A percentile compares a stretch with the other conserved stretches of the same genome.
These are phyloP conservation scores for Lordiphosa andalusiaca DNA, from an alignment of 2,888 invertebrate genomes.

Conservation along the genomic window DNA sequence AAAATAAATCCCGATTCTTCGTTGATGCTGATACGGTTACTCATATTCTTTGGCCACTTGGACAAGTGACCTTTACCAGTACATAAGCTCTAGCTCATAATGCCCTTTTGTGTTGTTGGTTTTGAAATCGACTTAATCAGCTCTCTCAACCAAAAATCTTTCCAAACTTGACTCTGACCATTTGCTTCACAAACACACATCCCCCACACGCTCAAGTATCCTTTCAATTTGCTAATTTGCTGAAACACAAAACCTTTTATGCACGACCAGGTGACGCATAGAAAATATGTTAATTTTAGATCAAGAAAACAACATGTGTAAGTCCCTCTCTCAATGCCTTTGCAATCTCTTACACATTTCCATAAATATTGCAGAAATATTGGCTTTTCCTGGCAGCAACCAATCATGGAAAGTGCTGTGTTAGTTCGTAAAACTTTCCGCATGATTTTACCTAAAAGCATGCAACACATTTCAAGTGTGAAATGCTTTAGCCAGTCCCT, in stretches of 20 bases:
- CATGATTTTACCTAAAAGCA: slow-evolving; percentile 24
- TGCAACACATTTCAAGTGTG: slow-evolving; percentile 33
- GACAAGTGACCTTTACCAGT: no score
- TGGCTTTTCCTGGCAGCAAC: slow-evolving; percentile 11
- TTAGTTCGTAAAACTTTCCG: slow-evolving; percentile 18
- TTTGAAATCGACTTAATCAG: no score
- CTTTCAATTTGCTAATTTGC: slow-evolving; percentile 21
- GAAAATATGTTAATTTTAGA: slow-evolving; percentile 40
- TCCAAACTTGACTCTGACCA: no score
- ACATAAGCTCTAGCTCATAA: no score
- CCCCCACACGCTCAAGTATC: slow-evolving; percentile 11
- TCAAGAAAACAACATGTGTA: slow-evolving; percentile 5
- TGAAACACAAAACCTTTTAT: slow-evolving; percentile 4
- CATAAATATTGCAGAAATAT: slow-evolving; percentile 1
- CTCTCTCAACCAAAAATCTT: no score
- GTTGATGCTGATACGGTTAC: no score
- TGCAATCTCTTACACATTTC: slow-evolving; percentile 14
- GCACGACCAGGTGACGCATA: slow-evolving; percentile 12
- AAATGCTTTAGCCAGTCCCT: slow-evolving; percentile 26
- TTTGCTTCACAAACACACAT: not conserved
- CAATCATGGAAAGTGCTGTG: slow-evolving; percentile 63
- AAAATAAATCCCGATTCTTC: no score
- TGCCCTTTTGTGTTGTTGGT: no score
- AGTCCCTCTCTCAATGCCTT: slow-evolving; percentile 2
- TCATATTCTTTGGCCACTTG: no score